These are phyloP conservation scores for Agrochola lychnidis DNA, from an alignment of 2,888 invertebrate species.

Conservation along the genomic window DNA sequence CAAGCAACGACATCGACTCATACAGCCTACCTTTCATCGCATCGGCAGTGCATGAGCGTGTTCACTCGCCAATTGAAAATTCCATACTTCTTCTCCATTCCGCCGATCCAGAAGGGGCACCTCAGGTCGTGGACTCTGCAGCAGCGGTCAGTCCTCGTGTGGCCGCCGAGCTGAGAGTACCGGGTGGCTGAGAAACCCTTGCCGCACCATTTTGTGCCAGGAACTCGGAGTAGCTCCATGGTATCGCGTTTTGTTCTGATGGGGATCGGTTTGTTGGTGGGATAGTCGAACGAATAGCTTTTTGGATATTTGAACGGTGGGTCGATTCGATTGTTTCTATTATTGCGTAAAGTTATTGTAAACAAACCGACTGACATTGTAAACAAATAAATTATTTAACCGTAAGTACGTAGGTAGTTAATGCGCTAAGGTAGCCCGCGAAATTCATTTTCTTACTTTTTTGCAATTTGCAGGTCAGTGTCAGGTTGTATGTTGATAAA, in stretches of 20 bases:
- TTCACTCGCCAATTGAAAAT: conserved; percentile 97
- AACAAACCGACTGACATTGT: background rate
- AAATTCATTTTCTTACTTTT: too few relatives aligned
- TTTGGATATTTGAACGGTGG: background rate
- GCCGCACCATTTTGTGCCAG: conserved; percentile 98
- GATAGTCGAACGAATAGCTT: conserved; percentile 16
- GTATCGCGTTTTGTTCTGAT: conserved; percentile 86
- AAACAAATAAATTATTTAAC: background rate
- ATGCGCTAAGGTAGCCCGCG: too few relatives aligned
- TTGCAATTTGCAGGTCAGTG: too few relatives aligned
- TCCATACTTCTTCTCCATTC: conserved; percentile 95
- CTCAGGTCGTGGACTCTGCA: conserved; percentile 96
- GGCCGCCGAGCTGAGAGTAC: conserved; percentile 96
- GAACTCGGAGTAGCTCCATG: conserved; percentile 94
- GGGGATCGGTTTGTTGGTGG: conserved; percentile 44
- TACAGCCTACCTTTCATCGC: conserved; percentile 95
- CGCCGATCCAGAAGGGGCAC: conserved; percentile 96
- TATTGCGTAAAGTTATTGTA: background rate
- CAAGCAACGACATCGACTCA: conserved; percentile 65
- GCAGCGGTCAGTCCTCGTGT: conserved; percentile 96
- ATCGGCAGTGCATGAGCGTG: conserved; percentile 97
- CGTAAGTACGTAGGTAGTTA: background rate
- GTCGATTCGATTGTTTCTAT: background rate
- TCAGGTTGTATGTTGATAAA: too few relatives aligned
- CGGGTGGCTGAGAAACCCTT: conserved; percentile 95